Evolutionary conservation across 2,113 vertebrate genomes (phyloP).

Genomic region (Lophotis ruficrista): DNA sequence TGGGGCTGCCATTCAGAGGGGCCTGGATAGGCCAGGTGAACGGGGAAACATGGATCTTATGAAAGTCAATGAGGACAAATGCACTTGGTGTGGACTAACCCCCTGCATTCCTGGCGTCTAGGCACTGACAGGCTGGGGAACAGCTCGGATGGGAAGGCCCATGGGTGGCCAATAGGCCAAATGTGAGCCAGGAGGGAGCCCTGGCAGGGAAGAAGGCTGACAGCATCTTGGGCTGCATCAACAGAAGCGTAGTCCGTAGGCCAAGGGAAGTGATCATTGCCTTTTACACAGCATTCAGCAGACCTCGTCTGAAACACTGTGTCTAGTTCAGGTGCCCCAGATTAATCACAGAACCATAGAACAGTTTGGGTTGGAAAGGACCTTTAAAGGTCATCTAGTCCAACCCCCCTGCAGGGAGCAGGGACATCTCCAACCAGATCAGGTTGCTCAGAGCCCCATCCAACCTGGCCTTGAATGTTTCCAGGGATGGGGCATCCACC

Average conservation of each 20-base stretch:
- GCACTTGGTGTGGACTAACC: not conserved
- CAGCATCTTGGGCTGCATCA: not conserved
- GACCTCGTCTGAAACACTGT: not conserved
- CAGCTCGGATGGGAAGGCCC: not conserved
- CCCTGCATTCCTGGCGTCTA: not conserved
- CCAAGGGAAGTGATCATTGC: not conserved
- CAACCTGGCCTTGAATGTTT: no score
- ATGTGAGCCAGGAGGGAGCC: not conserved
- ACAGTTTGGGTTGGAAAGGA: no score
- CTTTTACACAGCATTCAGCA: not conserved
- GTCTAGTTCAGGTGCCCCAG: not conserved
- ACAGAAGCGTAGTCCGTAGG: not conserved
- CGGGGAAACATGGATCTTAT: not conserved
- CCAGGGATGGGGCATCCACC: no score
- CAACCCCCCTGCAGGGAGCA: no score
- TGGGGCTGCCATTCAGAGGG: not conserved
- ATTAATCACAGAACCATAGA: not conserved
- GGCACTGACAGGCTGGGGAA: not conserved
- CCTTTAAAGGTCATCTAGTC: no score
- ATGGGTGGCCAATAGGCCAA: not conserved
- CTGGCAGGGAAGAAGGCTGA: not conserved
- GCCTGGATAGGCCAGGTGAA: not conserved
- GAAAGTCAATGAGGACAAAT: not conserved
- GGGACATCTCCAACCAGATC: no score
- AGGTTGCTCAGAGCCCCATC: no score